Evolutionary conservation across 1,140 invertebrate species (phyloP), one percentile per base, ranked within the genome.

Genomic region (Leucophenga varia): DNA sequence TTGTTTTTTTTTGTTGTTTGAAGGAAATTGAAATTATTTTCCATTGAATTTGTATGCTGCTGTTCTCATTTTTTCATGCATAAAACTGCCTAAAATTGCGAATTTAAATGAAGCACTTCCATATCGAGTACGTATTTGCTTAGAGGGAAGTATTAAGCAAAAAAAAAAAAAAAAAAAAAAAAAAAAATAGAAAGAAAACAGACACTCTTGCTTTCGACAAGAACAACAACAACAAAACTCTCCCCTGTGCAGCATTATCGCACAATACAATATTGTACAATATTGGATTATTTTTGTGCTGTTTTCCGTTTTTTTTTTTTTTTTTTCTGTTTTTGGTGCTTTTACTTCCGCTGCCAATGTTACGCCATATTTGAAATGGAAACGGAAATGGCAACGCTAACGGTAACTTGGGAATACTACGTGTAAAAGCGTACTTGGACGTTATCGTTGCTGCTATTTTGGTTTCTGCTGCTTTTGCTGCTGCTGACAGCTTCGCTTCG

Each of bases 101-200:
- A 67, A 59, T 61, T 67, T 57, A 67, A 67, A 67, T 61, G 59
- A 63, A 67, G 35, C 35, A n/a, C n/a, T n/a, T n/a, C n/a, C n/a
- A n/a, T n/a, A n/a, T n/a, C n/a, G n/a, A n/a, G n/a, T 17, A 37
- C 55, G 58, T 48, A 59, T 35, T 54, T 43, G 50, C 49, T 18
- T 28, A 25, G 39, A 25, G 10, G 22, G 10, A 25, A 25, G 10
- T 25, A 6, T 10, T 25, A 56, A 45, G 46, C 34, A 43, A 38
- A 22, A 40, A 20, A 47, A 41, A 47, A 30, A 37, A 35, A n/a
- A 41, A 6, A 30, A 39, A 38, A 21, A 30, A 17, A 31, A 35
- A 28, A 43, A 12, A 32, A 28, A 34, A 48, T 44, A 41, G 54
- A 53, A 42, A 32, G 38, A 31, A 35, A 28, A 20, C 36, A 50